A percentile compares a stretch with the other conserved stretches of the same genome.
Evolutionary conservation across 2,888 invertebrate genomes (phyloP).

Genomic region (Thumatha senex): DNA sequence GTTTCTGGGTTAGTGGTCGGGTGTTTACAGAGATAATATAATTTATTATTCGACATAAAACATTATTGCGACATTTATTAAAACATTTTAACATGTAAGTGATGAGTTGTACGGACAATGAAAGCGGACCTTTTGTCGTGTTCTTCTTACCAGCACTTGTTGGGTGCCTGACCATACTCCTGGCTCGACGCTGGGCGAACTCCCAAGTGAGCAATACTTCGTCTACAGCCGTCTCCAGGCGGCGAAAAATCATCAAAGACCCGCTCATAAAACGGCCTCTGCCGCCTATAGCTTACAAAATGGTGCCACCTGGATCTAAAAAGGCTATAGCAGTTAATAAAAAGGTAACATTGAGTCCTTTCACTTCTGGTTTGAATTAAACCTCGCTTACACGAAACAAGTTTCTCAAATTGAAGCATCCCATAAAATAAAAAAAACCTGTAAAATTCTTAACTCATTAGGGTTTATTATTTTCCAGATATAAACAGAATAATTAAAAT

Average conservation of each 20-base stretch:
- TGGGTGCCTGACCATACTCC: slow-evolving; percentile 78
- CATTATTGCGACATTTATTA: slow-evolving; percentile 62
- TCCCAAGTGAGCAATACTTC: slow-evolving; percentile 73
- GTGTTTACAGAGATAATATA: slow-evolving; percentile 24
- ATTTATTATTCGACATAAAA: slow-evolving; percentile 44
- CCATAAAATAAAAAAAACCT: not conserved
- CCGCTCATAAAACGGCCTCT: slow-evolving; percentile 74
- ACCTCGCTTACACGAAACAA: not conserved
- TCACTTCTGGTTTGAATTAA: not conserved
- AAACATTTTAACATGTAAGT: slow-evolving; percentile 80
- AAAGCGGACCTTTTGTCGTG: slow-evolving; percentile 82
- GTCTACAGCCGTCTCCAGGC: slow-evolving; percentile 75
- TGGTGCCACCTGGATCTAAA: slow-evolving; percentile 71
- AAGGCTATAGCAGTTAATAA: slow-evolving; percentile 63
- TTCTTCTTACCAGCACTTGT: slow-evolving; percentile 80
- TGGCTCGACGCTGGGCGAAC: slow-evolving; percentile 78
- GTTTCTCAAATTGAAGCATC: not conserved
- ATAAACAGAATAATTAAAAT: too few species aligned
- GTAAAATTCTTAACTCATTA: too few species aligned
- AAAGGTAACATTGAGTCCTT: slow-evolving; percentile 53
- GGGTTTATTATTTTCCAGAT: too few species aligned
- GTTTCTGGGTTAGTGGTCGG: slow-evolving; percentile 1
- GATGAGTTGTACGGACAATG: slow-evolving; percentile 84
- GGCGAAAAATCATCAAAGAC: slow-evolving; percentile 80
- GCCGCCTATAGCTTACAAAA: slow-evolving; percentile 71